Conservation (phyloP, 2,888 invertebrate genomes). For the Chloroclystis v-ata region DNA sequence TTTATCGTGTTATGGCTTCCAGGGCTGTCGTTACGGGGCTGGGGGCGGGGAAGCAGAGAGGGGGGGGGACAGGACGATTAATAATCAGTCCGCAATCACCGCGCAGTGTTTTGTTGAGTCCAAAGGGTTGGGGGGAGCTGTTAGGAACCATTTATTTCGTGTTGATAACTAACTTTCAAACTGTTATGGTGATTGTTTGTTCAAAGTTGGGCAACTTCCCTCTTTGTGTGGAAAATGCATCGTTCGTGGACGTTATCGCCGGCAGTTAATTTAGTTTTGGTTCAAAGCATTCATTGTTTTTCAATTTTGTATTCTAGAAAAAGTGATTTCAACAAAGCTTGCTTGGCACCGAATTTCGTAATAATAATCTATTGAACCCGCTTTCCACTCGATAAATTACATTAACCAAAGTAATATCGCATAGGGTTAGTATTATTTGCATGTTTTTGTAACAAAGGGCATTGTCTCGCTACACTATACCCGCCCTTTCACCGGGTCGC, state of each 20-base stretch:
- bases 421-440: conserved; percentile 1
- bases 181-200: conserved; percentile 1
- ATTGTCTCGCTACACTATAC: background rate
- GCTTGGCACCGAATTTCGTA: too few relatives aligned
- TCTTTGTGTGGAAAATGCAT: background rate
- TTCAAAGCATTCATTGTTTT: too few relatives aligned
- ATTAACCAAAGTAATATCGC: background rate
- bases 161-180: conserved; percentile 5
- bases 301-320: too few relatives aligned
- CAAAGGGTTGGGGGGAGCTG: conserved; percentile 12
- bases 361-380: too few relatives aligned
- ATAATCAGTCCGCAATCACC: conserved; percentile 25
- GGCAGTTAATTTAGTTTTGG: too few relatives aligned
- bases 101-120: conserved; percentile 15
- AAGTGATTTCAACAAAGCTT: too few relatives aligned
- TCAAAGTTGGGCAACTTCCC: background rate
- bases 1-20: conserved; percentile 47
- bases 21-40: conserved; percentile 21
- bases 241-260: background rate
- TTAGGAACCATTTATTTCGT: conserved; percentile 3
- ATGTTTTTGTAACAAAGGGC: conserved; percentile 8
- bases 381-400: background rate
- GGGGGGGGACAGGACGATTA: conserved; percentile 24
- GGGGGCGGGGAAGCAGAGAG: conserved; percentile 11
- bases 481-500: background rate